phyloP scores from a whole-genome alignment of 2,797 vertebrate genomes.

The Podarcis lilfordi region DNA sequence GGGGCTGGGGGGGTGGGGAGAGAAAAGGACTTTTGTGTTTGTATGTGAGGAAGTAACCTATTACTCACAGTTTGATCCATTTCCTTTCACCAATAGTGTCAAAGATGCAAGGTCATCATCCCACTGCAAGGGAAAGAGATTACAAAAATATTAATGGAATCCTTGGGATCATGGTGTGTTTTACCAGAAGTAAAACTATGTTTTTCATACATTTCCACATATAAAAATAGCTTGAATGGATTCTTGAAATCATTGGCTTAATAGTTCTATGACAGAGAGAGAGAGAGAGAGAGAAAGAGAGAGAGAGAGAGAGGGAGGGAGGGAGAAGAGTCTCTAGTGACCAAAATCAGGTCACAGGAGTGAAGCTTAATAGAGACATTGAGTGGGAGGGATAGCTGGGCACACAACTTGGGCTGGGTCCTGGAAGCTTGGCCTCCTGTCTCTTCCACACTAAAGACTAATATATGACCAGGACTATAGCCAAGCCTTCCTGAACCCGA shows the following conservation, averaged over 20 bases:
- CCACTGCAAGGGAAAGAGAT: constrained; percentile 34
- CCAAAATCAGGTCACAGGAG: not conserved
- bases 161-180: constrained; percentile 38
- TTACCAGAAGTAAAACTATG: constrained; percentile 6
- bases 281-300: fast-evolving
- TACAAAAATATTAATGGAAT: constrained; percentile 43
- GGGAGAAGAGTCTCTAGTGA: not conserved
- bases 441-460: too few relatives aligned
- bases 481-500: too few relatives aligned
- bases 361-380: too few relatives aligned
- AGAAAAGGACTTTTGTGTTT: constrained; percentile 52
- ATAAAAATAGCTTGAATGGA: not conserved
- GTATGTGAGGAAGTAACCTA: constrained; percentile 47
- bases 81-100: constrained; percentile 37
- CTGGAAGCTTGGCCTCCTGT: too few relatives aligned
- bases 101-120: constrained; percentile 18
- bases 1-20: constrained; percentile 28
- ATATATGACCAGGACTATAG: too few relatives aligned
- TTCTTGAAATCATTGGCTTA: constrained; percentile 30
- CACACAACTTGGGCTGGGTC: too few relatives aligned
- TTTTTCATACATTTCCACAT: constrained; percentile 1
- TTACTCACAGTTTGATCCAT: constrained; percentile 56
- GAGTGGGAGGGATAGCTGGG: too few relatives aligned
- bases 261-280: not conserved
- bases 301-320: too few relatives aligned